phyloP scores from a whole-genome alignment of 2,113 vertebrate genomes.

The Periophthalmus modestus region DNA sequence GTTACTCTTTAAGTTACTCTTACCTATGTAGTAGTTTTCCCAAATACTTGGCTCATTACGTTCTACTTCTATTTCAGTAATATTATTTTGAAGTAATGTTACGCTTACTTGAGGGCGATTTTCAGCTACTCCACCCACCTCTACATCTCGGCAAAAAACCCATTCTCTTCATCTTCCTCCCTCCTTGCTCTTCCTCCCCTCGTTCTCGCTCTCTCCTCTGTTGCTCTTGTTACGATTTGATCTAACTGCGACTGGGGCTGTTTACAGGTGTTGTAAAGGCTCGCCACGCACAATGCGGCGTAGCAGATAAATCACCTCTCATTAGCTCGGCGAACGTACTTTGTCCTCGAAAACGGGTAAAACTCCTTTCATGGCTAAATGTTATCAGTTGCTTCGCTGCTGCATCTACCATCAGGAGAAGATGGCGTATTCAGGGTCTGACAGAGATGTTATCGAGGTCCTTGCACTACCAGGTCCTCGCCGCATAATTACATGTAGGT shows the following conservation, averaged over 20 bases:
- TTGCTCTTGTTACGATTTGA: constrained; percentile 17
- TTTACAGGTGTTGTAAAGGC: constrained; percentile 11
- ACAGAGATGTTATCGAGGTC: constrained; percentile 35
- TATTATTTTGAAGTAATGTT: too few species aligned
- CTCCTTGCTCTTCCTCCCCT: constrained; percentile 1
- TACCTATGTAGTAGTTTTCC: too few species aligned
- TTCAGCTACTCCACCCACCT: too few species aligned
- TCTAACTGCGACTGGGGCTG: constrained; percentile 2
- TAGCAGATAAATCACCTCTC: constrained; percentile 29
- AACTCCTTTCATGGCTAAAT: constrained; percentile 25
- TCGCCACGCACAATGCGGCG: constrained; percentile 23
- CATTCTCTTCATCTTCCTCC: constrained; percentile 7
- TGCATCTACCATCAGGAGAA: constrained; percentile 8
- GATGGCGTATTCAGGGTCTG: constrained; percentile 13
- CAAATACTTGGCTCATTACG: too few species aligned
- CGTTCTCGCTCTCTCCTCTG: neutral
- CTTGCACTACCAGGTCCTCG: constrained; percentile 12
- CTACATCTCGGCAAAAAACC: constrained; percentile 6
- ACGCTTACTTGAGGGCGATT: too few species aligned
- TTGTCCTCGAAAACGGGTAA: constrained; percentile 24
- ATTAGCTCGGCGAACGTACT: constrained; percentile 32
- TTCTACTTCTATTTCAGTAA: too few species aligned
- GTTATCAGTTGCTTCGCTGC: constrained; percentile 9
- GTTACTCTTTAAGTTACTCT: too few species aligned
- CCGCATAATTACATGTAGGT: constrained; percentile 39